Evolutionary conservation across 2,888 invertebrate species (phyloP).

Genomic region (Neria commutata): DNA sequence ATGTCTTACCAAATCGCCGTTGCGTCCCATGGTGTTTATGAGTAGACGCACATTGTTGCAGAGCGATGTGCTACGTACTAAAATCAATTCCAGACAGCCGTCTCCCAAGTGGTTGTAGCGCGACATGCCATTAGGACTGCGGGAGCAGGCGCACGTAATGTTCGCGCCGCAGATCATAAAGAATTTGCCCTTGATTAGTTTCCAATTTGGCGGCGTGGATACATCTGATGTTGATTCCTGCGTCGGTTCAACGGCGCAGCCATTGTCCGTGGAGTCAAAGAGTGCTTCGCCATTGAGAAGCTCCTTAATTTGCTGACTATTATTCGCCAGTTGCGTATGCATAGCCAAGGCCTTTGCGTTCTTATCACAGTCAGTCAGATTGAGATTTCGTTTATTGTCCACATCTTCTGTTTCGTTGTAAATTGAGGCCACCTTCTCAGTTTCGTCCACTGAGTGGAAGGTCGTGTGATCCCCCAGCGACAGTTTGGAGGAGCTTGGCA

Average conservation of each 20-base stretch:
- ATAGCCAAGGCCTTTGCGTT: background rate
- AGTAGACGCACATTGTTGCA: constrained; percentile 75
- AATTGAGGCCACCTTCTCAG: too few species aligned
- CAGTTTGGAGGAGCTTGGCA: background rate
- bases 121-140: constrained; percentile 78
- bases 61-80: constrained; percentile 75
- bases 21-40: constrained; percentile 68
- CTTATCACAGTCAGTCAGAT: constrained; percentile 14
- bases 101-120: constrained; percentile 81
- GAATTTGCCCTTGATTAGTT: constrained; percentile 73
- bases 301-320: background rate
- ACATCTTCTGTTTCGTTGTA: background rate
- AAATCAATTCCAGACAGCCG: constrained; percentile 77
- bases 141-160: constrained; percentile 76
- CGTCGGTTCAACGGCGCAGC: constrained; percentile 9
- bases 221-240: constrained; percentile 22
- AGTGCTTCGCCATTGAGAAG: background rate
- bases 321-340: background rate
- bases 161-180: constrained; percentile 80
- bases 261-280: background rate
- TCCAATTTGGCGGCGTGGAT: constrained; percentile 57
- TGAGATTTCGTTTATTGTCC: background rate
- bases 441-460: too few species aligned
- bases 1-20: constrained; percentile 69
- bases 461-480: too few species aligned